Evolutionary conservation across 1,140 invertebrate genomes (phyloP).

Genomic region (Drosophila varians): DNA sequence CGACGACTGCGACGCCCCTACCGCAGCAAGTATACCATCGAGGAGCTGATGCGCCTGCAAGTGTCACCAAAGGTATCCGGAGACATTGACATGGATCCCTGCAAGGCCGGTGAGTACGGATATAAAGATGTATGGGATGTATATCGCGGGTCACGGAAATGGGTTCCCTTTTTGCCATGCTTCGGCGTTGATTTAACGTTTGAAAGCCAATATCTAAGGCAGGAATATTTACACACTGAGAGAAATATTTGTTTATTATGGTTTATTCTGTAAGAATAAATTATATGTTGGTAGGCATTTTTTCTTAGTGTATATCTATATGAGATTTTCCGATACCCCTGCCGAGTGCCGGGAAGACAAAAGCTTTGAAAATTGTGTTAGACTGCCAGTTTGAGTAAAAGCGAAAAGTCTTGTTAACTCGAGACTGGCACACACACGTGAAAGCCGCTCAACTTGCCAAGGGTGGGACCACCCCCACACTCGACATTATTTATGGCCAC

Average conservation of each 20-base stretch:
- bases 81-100: conserved; percentile 92
- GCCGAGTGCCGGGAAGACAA: conserved; percentile 43
- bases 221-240: conserved; percentile 3
- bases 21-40: conserved; percentile 87
- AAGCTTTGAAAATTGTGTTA: conserved; percentile 60
- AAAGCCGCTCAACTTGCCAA: conserved; percentile 5
- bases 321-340: conserved; percentile 12
- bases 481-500: conserved; percentile 56
- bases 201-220: conserved; percentile 38
- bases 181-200: conserved; percentile 14
- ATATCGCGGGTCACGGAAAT: conserved; percentile 25
- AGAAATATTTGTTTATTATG: background rate
- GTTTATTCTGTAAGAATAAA: background rate
- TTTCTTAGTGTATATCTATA: conserved; percentile 13
- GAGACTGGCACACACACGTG: conserved; percentile 28
- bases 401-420: conserved; percentile 75
- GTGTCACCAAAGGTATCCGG: conserved; percentile 88
- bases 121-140: background rate
- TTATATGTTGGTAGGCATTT: background rate
- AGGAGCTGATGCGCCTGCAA: conserved; percentile 87
- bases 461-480: background rate
- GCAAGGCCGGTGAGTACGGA: conserved; percentile 90
- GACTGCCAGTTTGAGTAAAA: conserved; percentile 58
- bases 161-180: conserved; percentile 36
- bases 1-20: conserved; percentile 45